Evolutionary conservation across 2,113 vertebrate species (phyloP), one percentile per base, ranked within the genome.

Genomic region (Rhadina sibilatrix): DNA sequence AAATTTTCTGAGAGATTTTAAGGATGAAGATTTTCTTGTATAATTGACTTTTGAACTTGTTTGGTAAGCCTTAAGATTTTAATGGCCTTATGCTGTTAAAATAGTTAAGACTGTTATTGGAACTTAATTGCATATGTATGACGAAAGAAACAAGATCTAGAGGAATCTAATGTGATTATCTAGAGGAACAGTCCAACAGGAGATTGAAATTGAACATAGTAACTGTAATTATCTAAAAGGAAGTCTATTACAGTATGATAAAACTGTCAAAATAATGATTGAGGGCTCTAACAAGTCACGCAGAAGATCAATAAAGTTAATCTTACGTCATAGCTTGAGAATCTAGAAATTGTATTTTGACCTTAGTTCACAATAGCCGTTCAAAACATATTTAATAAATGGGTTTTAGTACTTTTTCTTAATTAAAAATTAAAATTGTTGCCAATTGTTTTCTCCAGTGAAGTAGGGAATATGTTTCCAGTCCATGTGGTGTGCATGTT

Each of bases 221-320:
- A 96, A 93, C 93, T 97, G 84, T 95, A 97, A 97, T 97, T 97
- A 97, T 96, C 94, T 96, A 87, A 97, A 97, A 96, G 86, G 80
- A 97, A 97, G 94, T 97, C 97, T 97, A 98, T 98, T 98, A 98
- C 50, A 53, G 68, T 97, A 97, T 98, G 97, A 98, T 98, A 97
- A 98, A 98, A 94, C 95, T 98, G 97, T 98, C 96, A 98, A 98
- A 98, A 97, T 97, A 97, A 96, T 98, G 97, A 97, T 96, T 97
- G 95, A 85, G 90, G 84, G 66, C 86, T 97, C 74, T 92, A 84
- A 97, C 97, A 97, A 97, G 96, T 97, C 94, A 94, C 65, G 15
- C 50, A 83, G 84, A 95, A 93, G 95, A 98, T 98, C 97, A 98
- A 95, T 98, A 97, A 97, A 98, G 87, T 82, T 96, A 96, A 96